Conservation (phyloP, 2,888 invertebrate genomes). For the Nephrotoma flavescens region DNA sequence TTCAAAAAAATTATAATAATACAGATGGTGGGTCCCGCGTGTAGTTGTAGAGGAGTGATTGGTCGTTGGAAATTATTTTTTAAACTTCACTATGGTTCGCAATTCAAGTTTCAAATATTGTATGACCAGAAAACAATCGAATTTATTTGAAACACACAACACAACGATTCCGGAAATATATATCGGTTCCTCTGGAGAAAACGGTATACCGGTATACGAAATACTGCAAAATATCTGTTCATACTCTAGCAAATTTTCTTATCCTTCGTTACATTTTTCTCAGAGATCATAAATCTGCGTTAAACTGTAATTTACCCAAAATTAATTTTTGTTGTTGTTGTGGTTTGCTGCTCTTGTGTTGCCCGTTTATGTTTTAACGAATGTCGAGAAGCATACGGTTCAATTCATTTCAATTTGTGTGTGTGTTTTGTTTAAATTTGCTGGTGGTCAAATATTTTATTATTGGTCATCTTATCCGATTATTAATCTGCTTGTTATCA, state of each 20-base stretch:
- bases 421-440: not conserved
- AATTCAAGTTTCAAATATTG: too few relatives aligned
- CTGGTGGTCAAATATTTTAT: not conserved
- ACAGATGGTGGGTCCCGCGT: too few relatives aligned
- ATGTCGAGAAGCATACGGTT: not conserved
- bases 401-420: not conserved
- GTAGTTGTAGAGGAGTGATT: too few relatives aligned
- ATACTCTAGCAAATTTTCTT: not conserved
- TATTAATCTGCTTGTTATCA: not conserved
- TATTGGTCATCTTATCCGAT: not conserved
- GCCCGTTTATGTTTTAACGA: not conserved
- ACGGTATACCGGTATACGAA: too few relatives aligned
- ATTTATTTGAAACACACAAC: too few relatives aligned
- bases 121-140: too few relatives aligned
- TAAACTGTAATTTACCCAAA: not conserved
- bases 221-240: too few relatives aligned
- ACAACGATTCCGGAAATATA: too few relatives aligned
- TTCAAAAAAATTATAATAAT: too few relatives aligned
- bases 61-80: too few relatives aligned
- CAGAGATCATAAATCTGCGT: not conserved
- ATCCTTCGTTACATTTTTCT: not conserved
- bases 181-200: too few relatives aligned
- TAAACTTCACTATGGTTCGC: too few relatives aligned
- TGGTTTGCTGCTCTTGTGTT: not conserved
- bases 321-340: not conserved